Evolutionary conservation across 2,888 invertebrate species (phyloP), one percentile per base, ranked within the genome.

Genomic region (Sylvicola fuscatus): DNA sequence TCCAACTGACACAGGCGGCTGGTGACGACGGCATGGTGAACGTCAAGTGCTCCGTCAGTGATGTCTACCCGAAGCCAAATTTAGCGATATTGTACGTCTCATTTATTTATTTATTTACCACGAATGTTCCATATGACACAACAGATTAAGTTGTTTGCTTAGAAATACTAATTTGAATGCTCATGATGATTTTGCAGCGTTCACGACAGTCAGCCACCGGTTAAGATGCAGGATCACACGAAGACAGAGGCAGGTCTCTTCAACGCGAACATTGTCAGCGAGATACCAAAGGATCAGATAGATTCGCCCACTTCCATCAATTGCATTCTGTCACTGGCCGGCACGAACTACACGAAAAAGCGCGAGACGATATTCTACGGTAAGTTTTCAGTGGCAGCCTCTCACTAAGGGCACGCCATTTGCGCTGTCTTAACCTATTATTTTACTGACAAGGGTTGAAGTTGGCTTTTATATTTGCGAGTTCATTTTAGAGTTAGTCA

Each of bases 281-380:
- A 53, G 47, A 52, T 56, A 49, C 53, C 56, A 45, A 50, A 52
- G 47, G 49, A 54, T 45, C 52, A 53, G 43, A 46, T 58, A 38
- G 55, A 56, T 45, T 57, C 58, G 41, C 59, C 59, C 44, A 59
- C 57, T 47, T 57, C 58, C 49, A 58, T 58, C 43, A 56, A 55
- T 45, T 58, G 58, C 51, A 53, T 58, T 49, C 54, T 58, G 48
- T 53, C 54, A 46, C 49, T 58, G 45, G 51, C 53, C 41, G 58
- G 57, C 42, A 59, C 58, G 39, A 56, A 59, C 49, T 58, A 58
- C 44, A 56, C 59, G 46, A 59, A 56, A 44, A 51, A 56, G 47
- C 50, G 54, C 47, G 59, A 59, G 49, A 57, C 59, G 45, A 54
- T 58, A 46, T 58, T 56, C 49, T 58, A 58, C 53, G 58, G 58